Base-by-base conservation (phyloP, 2,888 invertebrate genomes). In the Coleophora flavipennella region DNA sequence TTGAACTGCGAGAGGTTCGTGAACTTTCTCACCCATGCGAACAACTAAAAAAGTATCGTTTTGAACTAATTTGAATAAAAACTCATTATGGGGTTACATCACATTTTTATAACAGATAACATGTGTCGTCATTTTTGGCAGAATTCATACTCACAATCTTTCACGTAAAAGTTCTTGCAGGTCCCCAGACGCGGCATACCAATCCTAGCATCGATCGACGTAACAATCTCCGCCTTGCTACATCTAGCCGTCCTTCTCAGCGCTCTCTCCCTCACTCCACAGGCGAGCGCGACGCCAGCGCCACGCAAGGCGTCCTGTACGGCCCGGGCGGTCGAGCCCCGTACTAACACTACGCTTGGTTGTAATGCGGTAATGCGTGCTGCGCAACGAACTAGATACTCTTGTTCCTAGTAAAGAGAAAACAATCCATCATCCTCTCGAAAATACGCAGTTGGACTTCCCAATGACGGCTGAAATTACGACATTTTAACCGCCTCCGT, bases 341-440 rank as follows among this genome's bases (percentile, higher is more conserved):
- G 94, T 0, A 97, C 97, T 29, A 99, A 77, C 25, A 99, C 92
- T 25, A 99, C 88, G 58, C 93, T 90, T 0, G 99, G 97, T 29
- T 91, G 89, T 42, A 96, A 87, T 11, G 93, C 91, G 26, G 90
- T 88, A 36, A 98, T 94, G 53, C 97, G 90, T 1, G 92, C 91
- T 3, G 96, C 95, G 26, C 94, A 92, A 49, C 95, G 92, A 25
- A 91, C 87, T 27, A 96, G 79, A 70, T 95, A 96, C 64, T 96
- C 94, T 53, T 90, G 90, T 70, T 96, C 96, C 91, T 92, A 20
- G 20, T 20, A 3, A 20, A 4, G 20, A 6, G 20, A 20, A 20
- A 6, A 20, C 20, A 20, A 20, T 20, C 3, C 6, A 20, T 20
- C 6, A 4, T 4, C n/a, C n/a, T n/a, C n/a, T n/a, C n/a, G n/a